Conservation (phyloP, 2,888 invertebrate genomes). For the Gastrophysa polygoni region DNA sequence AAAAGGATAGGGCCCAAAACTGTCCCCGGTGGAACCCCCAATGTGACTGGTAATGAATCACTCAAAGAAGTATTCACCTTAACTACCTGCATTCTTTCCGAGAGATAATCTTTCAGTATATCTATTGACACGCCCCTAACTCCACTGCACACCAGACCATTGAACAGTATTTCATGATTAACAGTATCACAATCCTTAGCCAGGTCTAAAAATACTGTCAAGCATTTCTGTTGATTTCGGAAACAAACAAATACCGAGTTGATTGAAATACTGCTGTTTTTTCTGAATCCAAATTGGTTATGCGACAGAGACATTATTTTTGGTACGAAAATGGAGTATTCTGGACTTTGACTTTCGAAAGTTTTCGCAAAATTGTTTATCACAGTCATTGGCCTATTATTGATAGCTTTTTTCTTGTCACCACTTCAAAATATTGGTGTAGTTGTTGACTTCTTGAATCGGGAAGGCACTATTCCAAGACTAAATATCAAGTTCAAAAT, state of each 20-base stretch:
- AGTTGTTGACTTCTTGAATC: conserved; percentile 1
- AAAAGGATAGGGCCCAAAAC: conserved; percentile 10
- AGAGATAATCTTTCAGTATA: conserved; percentile 5
- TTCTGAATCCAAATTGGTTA: conserved; percentile 5
- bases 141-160: not conserved
- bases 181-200: not conserved
- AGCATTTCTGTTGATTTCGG: conserved; percentile 6
- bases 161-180: conserved; percentile 5
- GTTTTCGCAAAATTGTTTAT: conserved; percentile 14
- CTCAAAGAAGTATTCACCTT: not conserved
- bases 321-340: conserved; percentile 1
- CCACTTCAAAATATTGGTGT: conserved; percentile 1
- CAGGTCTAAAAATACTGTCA: conserved; percentile 5
- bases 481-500: conserved; percentile 6
- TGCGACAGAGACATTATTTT: conserved; percentile 4
- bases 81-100: not conserved
- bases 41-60: conserved; percentile 4
- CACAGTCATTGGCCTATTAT: conserved; percentile 5
- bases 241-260: conserved; percentile 1
- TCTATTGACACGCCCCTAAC: conserved; percentile 2
- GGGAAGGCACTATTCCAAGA: not conserved
- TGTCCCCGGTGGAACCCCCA: conserved; percentile 1
- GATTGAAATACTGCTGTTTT: not conserved
- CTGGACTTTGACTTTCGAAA: conserved; percentile 8
- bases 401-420: not conserved